A percentile compares a stretch with the other conserved stretches of the same genome.
Conservation (phyloP, 92 coral and sea anemone genomes). For the Meandrina meandrites region DNA sequence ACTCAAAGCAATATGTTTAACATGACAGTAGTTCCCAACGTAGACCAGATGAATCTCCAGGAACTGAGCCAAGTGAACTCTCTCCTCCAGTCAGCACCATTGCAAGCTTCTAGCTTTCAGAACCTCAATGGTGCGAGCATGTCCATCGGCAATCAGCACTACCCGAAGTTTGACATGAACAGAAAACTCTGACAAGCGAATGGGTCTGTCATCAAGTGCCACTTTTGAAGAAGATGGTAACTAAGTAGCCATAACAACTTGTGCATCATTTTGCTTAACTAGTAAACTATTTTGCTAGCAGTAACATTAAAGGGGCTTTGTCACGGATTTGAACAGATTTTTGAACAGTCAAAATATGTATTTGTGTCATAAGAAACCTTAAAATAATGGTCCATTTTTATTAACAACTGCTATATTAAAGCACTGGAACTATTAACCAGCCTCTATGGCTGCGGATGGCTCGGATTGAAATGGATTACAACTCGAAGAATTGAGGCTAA, state of each 20-base stretch:
- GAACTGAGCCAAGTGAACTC: neutral
- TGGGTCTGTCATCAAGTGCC: neutral
- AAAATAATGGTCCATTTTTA: too few species aligned
- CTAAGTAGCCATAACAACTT: neutral
- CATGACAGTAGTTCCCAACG: constrained; percentile 10
- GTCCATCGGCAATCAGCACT: neutral
- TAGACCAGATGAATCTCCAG: constrained; percentile 10
- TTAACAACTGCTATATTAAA: too few species aligned
- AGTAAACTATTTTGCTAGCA: neutral
- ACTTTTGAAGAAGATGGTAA: constrained; percentile 3
- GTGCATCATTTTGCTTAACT: neutral
- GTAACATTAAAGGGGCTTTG: too few species aligned
- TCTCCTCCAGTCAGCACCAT: constrained; percentile 17
- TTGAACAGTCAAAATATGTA: too few species aligned
- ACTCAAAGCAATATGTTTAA: constrained; percentile 8
- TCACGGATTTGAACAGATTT: too few species aligned
- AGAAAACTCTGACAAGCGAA: constrained; percentile 19
- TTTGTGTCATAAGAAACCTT: too few species aligned
- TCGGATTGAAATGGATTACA: too few species aligned
- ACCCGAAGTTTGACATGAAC: constrained; percentile 11
- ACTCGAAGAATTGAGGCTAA: too few species aligned
- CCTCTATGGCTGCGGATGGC: too few species aligned
- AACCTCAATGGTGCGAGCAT: constrained; percentile 26
- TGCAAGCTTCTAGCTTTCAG: constrained; percentile 16
- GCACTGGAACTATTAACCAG: too few species aligned